Evolutionary conservation across 2,888 invertebrate genomes (phyloP), one percentile per base, ranked within the genome.

Genomic region (Phortica magna): DNA sequence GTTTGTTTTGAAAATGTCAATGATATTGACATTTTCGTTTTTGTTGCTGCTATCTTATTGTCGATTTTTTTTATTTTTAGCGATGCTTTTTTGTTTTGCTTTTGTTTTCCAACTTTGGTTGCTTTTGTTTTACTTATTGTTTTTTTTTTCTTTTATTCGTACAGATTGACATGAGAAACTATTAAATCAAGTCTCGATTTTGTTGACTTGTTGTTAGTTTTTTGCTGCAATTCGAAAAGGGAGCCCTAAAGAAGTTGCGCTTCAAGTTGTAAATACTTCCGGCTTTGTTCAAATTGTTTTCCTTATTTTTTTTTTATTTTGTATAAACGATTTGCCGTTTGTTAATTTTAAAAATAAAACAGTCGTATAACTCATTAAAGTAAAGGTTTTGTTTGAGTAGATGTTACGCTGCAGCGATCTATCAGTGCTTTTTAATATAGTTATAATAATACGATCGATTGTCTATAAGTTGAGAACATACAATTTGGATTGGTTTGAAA

Each of bases 11-110:
- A 81, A 87, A 86, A 84, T 87, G 87, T 85, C 87, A 87, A 84
- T 83, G 88, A 78, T 88, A 84, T 88, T 88, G 87, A 88, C 87
- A 86, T 87, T 83, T 85, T 82, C 78, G 84, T 81, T 83, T 78
- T 73, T 78, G 68, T 73, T 78, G 72, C 59, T 31, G 31, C 31
- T 31, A 31, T 31, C 31, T 31, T 74, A 70, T 67, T 76, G 61
- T 57, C 59, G 67, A 43, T 76, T 67, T 76, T 81, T 73, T 61
- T 81, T n/a, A 80, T 84, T 80, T 68, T 42, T n/a, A 68, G n/a
- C 43, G 41, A 80, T 77, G 78, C 12, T 53, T 53, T 10, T 31
- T 53, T 53, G 53, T n/a, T n/a, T 53, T 59, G n/a, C n/a, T n/a
- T 59, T 59, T n/a, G 53, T 53, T 22, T 65, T 65, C n/a, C 19